Base-by-base conservation (phyloP, 2,797 vertebrate species). In the Halcyon chelicuti region DNA sequence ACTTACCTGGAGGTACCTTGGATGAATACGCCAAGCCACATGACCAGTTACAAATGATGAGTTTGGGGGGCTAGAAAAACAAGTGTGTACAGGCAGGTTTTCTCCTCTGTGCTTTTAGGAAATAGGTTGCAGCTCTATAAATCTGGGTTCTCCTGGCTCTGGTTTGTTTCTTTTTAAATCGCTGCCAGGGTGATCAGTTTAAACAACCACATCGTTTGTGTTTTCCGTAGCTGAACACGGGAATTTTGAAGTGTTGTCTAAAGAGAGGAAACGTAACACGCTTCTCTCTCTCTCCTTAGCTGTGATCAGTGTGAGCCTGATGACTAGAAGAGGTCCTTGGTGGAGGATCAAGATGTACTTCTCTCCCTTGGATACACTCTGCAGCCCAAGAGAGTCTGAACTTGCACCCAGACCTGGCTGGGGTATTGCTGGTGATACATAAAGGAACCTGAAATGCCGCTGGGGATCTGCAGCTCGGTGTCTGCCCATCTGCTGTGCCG, bases 61-160 rank as follows among this genome's bases (percentile, higher is more conserved):
- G 78, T 86, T 12, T 57, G 14, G 35, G 31, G 31, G 88, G 39
- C 51, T 88, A 73, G 62, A 86, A 84, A 65, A 90, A 44, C 72
- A 72, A 47, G 23, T 77, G 82, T 4, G 0, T 58, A 51, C 54
- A 86, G 31, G 35, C 82, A 54, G 51, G 28, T 78, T 88, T 95
- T 86, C 58, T 88, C 28, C 70, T 90, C 67, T 21, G 5, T 75
- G 26, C 62, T 84, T 5, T 2, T 0, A 68, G 63, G 87, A 91
- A 91, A 74, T 7, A 70, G 65, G 39, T 70, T 88, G 79, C 35
- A 63, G 54, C n/a, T 94, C 83, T 75, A 84, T 95, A 95, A 94
- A 94, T 88, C 86, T 81, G 60, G 20, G 39, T 11, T 93, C 93
- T 90, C 73, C 67, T 93, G 90, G 58, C 86, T 94, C 83, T 73